Conservation (phyloP, 2,113 vertebrate species). For the Amia ocellicauda region DNA sequence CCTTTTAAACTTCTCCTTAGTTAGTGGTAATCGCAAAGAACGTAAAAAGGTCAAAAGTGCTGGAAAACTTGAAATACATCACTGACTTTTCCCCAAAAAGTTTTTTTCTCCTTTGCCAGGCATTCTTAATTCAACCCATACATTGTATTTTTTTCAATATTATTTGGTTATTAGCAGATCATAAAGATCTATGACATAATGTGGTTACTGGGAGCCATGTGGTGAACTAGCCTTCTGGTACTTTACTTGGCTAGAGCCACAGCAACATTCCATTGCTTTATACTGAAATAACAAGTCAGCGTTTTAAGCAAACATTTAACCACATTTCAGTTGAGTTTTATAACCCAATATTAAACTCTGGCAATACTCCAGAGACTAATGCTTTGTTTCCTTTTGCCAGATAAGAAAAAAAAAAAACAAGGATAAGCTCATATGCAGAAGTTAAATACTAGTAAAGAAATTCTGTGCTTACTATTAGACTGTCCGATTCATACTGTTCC, state of each 20-base stretch:
- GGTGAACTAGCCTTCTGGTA: slow-evolving; percentile 33
- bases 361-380: slow-evolving; percentile 43
- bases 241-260: slow-evolving; percentile 12
- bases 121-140: slow-evolving; percentile 46
- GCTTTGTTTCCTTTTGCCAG: slow-evolving; percentile 40
- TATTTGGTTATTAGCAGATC: slow-evolving; percentile 62
- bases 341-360: slow-evolving; percentile 44
- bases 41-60: no score
- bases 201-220: slow-evolving; percentile 47
- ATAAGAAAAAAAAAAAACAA: slow-evolving; percentile 35
- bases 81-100: no score
- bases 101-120: background rate
- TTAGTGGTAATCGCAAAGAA: no score
- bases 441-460: background rate
- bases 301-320: slow-evolving; percentile 60
- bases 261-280: slow-evolving; percentile 54
- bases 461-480: background rate
- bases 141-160: slow-evolving; percentile 49
- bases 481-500: background rate
- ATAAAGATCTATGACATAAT: slow-evolving; percentile 62
- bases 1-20: no score
- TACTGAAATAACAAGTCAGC: slow-evolving; percentile 62
- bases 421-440: background rate
- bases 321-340: slow-evolving; percentile 42
- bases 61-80: no score